phyloP scores from a whole-genome alignment of 2,113 vertebrate genomes.

The Talpa occidentalis region DNA sequence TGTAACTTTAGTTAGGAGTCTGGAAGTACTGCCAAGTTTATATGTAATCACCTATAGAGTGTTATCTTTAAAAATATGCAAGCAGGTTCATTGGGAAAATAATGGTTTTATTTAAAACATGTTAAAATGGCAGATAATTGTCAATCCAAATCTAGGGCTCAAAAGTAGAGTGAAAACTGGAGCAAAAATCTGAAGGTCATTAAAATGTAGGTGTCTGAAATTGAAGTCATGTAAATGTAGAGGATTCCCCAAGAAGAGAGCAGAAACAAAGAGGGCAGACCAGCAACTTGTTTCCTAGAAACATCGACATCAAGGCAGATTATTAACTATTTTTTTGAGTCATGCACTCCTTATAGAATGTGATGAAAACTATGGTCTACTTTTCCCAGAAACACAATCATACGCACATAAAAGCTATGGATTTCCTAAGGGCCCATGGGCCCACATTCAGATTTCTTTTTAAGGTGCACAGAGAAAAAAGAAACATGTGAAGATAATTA shows the following conservation, averaged over 20 bases:
- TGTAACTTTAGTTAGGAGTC: not conserved
- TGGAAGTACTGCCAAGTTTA: not conserved
- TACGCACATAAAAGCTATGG: not conserved
- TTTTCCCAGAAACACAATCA: not conserved
- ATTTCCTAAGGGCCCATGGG: not conserved
- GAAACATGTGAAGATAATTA: not conserved
- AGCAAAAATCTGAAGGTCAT: not conserved
- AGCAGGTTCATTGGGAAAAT: not conserved
- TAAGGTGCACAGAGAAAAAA: not conserved
- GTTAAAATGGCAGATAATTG: not conserved
- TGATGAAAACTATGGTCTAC: not conserved
- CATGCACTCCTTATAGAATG: not conserved
- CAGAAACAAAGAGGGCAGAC: not conserved
- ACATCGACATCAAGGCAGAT: not conserved
- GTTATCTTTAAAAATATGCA: not conserved
- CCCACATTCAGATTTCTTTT: not conserved
- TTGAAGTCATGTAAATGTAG: not conserved
- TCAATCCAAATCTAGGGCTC: not conserved
- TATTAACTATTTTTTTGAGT: not conserved
- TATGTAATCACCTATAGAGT: not conserved
- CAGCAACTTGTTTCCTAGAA: not conserved
- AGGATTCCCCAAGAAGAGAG: not conserved
- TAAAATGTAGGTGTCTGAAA: not conserved
- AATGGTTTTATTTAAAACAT: conserved; percentile 11
- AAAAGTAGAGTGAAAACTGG: not conserved